A percentile compares a stretch with the other conserved stretches of the same genome.
phyloP scores from a whole-genome alignment of 2,113 vertebrate genomes.

The Rhynchopsitta pachyrhyncha region DNA sequence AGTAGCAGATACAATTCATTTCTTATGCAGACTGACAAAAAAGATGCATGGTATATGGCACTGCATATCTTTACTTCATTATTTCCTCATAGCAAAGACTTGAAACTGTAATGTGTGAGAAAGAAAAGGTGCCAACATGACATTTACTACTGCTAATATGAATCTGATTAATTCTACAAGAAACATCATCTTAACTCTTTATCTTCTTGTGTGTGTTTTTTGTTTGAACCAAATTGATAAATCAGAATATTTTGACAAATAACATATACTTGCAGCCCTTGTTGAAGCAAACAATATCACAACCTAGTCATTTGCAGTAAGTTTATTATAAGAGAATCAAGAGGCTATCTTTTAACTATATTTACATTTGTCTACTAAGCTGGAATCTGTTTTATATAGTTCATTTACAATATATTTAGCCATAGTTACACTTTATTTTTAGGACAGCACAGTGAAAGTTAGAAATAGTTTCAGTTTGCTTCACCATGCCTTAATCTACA shows the following conservation, averaged over 20 bases:
- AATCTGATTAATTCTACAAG: slow-evolving; percentile 90
- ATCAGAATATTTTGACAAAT: slow-evolving; percentile 51
- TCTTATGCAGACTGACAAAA: slow-evolving; percentile 93
- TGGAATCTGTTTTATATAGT: slow-evolving; percentile 64
- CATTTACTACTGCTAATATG: slow-evolving; percentile 91
- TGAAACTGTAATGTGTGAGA: slow-evolving; percentile 84
- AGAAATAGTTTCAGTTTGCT: slow-evolving; percentile 46
- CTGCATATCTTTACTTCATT: slow-evolving; percentile 96
- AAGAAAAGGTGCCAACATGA: slow-evolving; percentile 89
- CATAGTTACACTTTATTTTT: slow-evolving; percentile 65
- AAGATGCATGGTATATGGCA: slow-evolving; percentile 88
- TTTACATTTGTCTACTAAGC: slow-evolving; percentile 61
- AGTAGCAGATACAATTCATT: slow-evolving; percentile 90
- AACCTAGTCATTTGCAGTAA: slow-evolving; percentile 39
- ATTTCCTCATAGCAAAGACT: slow-evolving; percentile 84
- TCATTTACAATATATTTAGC: slow-evolving; percentile 61
- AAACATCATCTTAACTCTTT: slow-evolving; percentile 84
- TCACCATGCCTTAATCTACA: slow-evolving; percentile 29
- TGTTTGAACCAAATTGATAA: slow-evolving; percentile 25
- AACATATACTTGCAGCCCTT: slow-evolving; percentile 14
- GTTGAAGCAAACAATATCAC: slow-evolving; percentile 31
- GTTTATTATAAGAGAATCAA: slow-evolving; percentile 50
- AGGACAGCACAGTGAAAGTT: slow-evolving; percentile 51
- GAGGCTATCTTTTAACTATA: slow-evolving; percentile 58
- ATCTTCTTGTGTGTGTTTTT: slow-evolving; percentile 56